Conservation (phyloP, 2,888 invertebrate species). For the Stomorhina lunata region DNA sequence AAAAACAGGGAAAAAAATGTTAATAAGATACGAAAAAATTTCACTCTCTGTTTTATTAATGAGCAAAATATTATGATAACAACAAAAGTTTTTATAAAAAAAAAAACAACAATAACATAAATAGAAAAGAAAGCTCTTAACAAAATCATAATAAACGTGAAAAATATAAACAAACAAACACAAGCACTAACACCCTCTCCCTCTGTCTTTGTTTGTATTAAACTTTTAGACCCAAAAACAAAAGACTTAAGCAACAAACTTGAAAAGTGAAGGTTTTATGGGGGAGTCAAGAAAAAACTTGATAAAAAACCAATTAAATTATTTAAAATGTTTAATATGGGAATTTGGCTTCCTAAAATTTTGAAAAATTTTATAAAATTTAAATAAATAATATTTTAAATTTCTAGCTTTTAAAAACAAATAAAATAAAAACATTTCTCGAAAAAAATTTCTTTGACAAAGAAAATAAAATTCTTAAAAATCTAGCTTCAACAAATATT, state of each 20-base stretch:
- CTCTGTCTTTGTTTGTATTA: neutral
- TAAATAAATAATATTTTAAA: too few relatives aligned
- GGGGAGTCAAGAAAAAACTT: neutral
- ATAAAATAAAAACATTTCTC: too few relatives aligned
- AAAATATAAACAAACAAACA: neutral
- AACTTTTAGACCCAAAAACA: neutral
- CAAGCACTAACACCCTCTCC: neutral
- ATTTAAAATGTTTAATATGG: neutral
- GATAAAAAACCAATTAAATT: neutral
- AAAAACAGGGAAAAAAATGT: neutral
- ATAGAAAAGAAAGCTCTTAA: conserved; percentile 7
- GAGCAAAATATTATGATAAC: too few relatives aligned
- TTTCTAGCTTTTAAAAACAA: too few relatives aligned
- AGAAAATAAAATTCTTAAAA: too few relatives aligned
- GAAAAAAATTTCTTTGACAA: too few relatives aligned
- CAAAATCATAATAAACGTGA: neutral
- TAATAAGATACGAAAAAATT: neutral
- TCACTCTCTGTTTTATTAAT: conserved; percentile 17
- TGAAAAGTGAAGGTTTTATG: conserved; percentile 24
- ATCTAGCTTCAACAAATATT: neutral
- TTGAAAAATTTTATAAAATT: too few relatives aligned
- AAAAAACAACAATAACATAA: neutral
- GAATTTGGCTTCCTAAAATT: too few relatives aligned
- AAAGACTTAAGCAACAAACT: conserved; percentile 45
- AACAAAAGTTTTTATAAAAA: neutral